Percentiles rank a stretch among this genome's conserved stretches.
Evolutionary conservation across 2,888 invertebrate genomes (phyloP).

Genomic region (Drosophila tanythrix): DNA sequence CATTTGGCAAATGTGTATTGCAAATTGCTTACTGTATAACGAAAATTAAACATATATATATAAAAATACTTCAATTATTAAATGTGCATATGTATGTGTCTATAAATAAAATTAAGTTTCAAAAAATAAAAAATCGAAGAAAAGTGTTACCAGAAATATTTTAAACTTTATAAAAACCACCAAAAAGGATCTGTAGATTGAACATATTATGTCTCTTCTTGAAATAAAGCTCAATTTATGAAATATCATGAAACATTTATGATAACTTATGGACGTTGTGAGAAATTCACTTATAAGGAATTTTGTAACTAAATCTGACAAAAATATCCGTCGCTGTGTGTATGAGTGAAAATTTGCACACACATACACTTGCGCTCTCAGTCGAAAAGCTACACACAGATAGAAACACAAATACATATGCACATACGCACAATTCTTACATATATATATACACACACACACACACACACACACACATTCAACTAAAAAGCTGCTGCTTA

Average conservation of each 20-base stretch:
- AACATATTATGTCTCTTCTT: neutral
- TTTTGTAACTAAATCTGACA: slow-evolving; percentile 84
- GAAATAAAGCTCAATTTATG: slow-evolving; percentile 10
- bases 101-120: slow-evolving; percentile 44
- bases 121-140: slow-evolving; percentile 9
- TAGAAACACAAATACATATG: slow-evolving; percentile 37
- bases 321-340: slow-evolving; percentile 46
- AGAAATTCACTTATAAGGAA: slow-evolving; percentile 83
- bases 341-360: slow-evolving; percentile 58
- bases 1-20: slow-evolving; percentile 25
- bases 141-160: slow-evolving; percentile 43
- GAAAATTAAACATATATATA: slow-evolving; percentile 17
- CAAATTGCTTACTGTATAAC: slow-evolving; percentile 24
- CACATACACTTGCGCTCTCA: slow-evolving; percentile 39
- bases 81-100: slow-evolving; percentile 66
- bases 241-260: slow-evolving; percentile 44
- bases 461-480: slow-evolving; percentile 25
- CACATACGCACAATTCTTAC: slow-evolving; percentile 66
- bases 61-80: slow-evolving; percentile 7
- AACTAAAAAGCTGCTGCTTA: slow-evolving; percentile 28
- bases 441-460: slow-evolving; percentile 27
- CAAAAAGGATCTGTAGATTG: neutral
- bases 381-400: slow-evolving; percentile 41
- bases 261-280: slow-evolving; percentile 51
- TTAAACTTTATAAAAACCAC: slow-evolving; percentile 7